phyloP scores from a whole-genome alignment of 2,888 invertebrate species.

The Eudasyphora cyanicolor region DNA sequence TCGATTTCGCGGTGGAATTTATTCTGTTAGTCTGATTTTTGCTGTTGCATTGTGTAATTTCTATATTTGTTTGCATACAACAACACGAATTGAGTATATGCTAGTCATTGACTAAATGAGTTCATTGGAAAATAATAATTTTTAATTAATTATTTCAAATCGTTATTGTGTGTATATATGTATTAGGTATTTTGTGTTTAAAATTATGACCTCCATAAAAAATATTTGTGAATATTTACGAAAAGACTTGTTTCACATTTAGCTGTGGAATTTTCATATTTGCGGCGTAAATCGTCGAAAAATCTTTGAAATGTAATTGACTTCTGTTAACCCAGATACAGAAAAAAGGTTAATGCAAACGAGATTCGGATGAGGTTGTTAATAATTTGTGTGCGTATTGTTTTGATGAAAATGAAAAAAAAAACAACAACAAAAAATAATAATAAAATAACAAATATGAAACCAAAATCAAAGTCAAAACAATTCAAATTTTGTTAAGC shows the following conservation, averaged over 20 bases:
- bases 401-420: not conserved
- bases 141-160: no score
- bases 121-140: no score
- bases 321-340: not conserved
- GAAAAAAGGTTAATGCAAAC: not conserved
- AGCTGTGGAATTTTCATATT: not conserved
- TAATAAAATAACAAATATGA: not conserved
- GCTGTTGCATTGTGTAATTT: no score
- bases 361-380: conserved; percentile 1
- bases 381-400: conserved; percentile 1
- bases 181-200: not conserved
- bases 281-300: not conserved
- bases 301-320: not conserved
- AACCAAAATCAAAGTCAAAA: conserved; percentile 3
- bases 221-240: not conserved
- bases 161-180: no score
- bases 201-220: no score
- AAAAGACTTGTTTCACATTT: not conserved
- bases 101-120: no score
- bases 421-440: not conserved
- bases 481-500: not conserved
- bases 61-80: no score
- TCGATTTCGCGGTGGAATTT: no score
- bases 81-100: no score
- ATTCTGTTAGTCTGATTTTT: no score